These are phyloP conservation scores for Cheumatopsyche charites DNA, from an alignment of 1,140 invertebrate species.

Conservation along the genomic window DNA sequence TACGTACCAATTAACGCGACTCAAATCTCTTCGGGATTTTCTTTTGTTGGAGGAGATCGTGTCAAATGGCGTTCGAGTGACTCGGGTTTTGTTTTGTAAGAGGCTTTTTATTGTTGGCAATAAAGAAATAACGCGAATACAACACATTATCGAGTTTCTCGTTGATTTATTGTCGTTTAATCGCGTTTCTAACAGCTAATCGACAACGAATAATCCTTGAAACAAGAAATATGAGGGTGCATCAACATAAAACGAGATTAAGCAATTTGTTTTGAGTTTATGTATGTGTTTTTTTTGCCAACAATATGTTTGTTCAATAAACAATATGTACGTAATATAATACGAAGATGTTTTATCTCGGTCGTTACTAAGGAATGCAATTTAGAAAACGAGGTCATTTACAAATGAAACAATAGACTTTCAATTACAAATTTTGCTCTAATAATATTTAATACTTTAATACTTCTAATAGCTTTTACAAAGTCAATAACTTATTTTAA, in stretches of 20 bases:
- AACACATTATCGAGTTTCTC: no score
- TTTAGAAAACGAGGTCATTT: conserved; percentile 1
- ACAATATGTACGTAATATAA: neutral
- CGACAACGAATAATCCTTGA: neutral
- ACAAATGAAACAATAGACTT: no score
- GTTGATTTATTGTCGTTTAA: conserved; percentile 3
- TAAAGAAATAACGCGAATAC: no score
- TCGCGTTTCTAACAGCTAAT: neutral
- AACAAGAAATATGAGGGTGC: neutral
- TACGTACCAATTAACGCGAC: neutral
- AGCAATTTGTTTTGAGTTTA: neutral
- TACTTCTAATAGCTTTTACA: no score
- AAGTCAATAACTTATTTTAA: no score
- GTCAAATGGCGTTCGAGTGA: no score
- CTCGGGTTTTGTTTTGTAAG: no score
- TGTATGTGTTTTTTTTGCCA: neutral
- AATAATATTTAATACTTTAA: no score
- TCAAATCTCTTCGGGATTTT: neutral
- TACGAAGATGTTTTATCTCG: neutral
- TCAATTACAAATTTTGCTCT: no score
- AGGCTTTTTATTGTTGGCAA: no score
- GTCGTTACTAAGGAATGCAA: neutral
- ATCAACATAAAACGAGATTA: conserved; percentile 10
- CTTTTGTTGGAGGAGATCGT: no score
- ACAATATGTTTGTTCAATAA: neutral